Conservation (phyloP, 53 echinoderm and acorn worm species). For the Antedon mediterranea region DNA sequence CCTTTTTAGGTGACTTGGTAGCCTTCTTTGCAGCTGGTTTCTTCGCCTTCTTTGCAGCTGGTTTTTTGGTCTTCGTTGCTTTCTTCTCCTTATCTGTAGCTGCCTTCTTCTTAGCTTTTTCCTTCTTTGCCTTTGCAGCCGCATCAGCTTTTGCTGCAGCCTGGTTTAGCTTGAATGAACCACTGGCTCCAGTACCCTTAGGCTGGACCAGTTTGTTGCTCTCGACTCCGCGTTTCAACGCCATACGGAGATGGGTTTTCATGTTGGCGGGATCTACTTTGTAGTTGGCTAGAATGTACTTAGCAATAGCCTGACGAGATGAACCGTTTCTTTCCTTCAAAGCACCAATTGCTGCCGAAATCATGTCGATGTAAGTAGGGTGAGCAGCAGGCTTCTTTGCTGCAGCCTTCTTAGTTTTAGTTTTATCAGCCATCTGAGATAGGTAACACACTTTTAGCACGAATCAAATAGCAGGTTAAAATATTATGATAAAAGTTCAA, state of each 20-base stretch:
- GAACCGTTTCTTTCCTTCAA: constrained; percentile 64
- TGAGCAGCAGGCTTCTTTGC: constrained; percentile 44
- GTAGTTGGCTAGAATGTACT: constrained; percentile 76
- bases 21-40: constrained; percentile 19
- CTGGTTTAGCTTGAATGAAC: constrained; percentile 42
- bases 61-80: not conserved
- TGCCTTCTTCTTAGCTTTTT: constrained; percentile 13
- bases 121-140: constrained; percentile 13
- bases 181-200: constrained; percentile 69
- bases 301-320: constrained; percentile 74
- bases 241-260: constrained; percentile 49
- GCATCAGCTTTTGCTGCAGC: not conserved
- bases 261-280: constrained; percentile 34
- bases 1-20: constrained; percentile 2
- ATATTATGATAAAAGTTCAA: too few relatives aligned
- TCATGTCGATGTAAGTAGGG: constrained; percentile 83
- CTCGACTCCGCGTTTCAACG: constrained; percentile 42
- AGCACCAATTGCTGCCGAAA: constrained; percentile 41
- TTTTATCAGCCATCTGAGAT: not conserved
- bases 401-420: constrained; percentile 21
- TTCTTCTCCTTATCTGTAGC: constrained; percentile 7
- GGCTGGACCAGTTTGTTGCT: constrained; percentile 25
- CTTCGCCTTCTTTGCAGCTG: constrained; percentile 15
- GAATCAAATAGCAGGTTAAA: too few relatives aligned
- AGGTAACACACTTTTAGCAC: too few relatives aligned